Percentiles rank a stretch among this genome's conserved stretches.
These are phyloP conservation scores for Dynastes maya DNA, from an alignment of 2,888 invertebrate species.

Conservation along the genomic window DNA sequence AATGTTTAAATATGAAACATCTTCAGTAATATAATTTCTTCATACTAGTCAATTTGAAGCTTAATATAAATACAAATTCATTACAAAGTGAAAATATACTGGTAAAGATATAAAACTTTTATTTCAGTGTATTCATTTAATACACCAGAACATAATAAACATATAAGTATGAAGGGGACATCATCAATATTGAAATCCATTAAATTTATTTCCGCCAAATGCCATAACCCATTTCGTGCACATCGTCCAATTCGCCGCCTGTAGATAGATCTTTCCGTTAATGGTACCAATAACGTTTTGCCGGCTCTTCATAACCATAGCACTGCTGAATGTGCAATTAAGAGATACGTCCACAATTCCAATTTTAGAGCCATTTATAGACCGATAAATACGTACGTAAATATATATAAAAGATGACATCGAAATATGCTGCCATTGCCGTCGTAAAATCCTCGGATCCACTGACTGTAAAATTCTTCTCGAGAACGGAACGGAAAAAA, in stretches of 20 bases:
- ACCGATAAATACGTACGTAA: constrained; percentile 62
- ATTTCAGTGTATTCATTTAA: constrained; percentile 28
- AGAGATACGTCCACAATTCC: constrained; percentile 56
- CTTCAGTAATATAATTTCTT: too few relatives aligned
- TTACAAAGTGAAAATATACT: neutral
- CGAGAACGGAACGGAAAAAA: constrained; percentile 2
- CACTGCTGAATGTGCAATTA: constrained; percentile 56
- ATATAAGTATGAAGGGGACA: constrained; percentile 34
- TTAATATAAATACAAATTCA: neutral
- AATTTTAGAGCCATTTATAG: constrained; percentile 63
- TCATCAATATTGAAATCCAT: constrained; percentile 46
- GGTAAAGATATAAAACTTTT: constrained; percentile 33
- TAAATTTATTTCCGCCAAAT: constrained; percentile 47
- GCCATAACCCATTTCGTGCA: constrained; percentile 46
- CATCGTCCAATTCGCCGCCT: constrained; percentile 46
- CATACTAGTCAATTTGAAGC: neutral
- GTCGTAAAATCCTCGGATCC: constrained; percentile 56
- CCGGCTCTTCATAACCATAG: constrained; percentile 46
- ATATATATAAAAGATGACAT: constrained; percentile 61
- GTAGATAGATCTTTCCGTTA: constrained; percentile 45
- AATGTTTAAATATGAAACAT: too few relatives aligned
- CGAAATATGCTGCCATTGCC: constrained; percentile 55
- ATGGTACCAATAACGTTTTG: constrained; percentile 47
- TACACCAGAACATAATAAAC: constrained; percentile 39
- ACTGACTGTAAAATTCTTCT: constrained; percentile 56